These are phyloP conservation scores for Raja brachyura DNA, from an alignment of 2,113 vertebrate species.

Conservation along the genomic window DNA sequence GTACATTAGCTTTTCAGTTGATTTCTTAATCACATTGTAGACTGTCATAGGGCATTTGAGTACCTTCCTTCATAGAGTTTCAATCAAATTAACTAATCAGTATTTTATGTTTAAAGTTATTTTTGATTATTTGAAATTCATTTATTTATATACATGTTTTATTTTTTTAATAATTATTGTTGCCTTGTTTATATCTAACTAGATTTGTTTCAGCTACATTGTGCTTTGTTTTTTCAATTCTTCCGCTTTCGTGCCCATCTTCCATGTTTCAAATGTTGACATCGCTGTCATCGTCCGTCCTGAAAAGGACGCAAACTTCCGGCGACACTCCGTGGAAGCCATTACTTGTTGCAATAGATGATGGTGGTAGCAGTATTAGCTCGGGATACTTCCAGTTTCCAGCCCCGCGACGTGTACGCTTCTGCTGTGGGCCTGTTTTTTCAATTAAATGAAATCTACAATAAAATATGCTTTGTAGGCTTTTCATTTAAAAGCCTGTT, in stretches of 20 bases:
- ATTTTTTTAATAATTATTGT: not conserved
- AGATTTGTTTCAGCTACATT: conserved; percentile 3
- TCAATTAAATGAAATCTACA: not conserved
- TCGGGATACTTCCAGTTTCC: no score
- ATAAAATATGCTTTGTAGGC: not conserved
- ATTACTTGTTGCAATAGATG: no score
- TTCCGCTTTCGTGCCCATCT: no score
- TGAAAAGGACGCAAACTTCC: no score
- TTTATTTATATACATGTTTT: not conserved
- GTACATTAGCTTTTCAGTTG: not conserved
- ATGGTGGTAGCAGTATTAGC: no score
- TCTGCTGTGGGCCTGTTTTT: not conserved
- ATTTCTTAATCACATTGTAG: not conserved
- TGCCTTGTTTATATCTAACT: not conserved
- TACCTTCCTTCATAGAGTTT: not conserved
- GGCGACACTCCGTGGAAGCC: no score
- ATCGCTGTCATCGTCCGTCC: no score
- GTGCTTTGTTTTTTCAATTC: not conserved
- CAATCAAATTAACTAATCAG: no score
- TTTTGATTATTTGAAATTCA: not conserved
- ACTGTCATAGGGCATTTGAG: not conserved
- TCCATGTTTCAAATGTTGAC: no score
- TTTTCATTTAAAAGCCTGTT: not conserved
- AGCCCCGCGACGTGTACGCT: no score
- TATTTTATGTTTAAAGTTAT: not conserved